Evolutionary conservation across 1,140 invertebrate genomes (phyloP).

Genomic region (Panagrolaimus sp.): DNA sequence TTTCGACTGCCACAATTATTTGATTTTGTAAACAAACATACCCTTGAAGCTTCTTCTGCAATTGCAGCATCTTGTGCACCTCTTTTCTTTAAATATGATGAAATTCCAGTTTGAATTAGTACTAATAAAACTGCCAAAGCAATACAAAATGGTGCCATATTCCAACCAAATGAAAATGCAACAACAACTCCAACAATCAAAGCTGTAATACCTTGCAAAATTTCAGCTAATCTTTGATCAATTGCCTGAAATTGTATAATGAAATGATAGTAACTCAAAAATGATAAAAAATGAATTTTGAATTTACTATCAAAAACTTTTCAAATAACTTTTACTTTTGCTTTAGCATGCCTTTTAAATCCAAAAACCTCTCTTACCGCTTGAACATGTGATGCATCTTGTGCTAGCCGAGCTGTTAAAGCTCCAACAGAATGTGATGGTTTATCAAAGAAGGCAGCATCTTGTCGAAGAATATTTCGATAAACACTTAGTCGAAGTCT

Average conservation of each 20-base stretch:
- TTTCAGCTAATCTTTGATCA: constrained; percentile 59
- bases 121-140: constrained; percentile 22
- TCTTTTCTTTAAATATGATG: constrained; percentile 46
- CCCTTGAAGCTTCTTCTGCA: constrained; percentile 40
- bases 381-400: constrained; percentile 63
- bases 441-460: constrained; percentile 63
- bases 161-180: constrained; percentile 59
- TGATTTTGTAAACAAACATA: too few species aligned
- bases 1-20: too few species aligned
- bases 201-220: constrained; percentile 60
- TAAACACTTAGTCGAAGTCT: constrained; percentile 27
- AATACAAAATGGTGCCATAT: constrained; percentile 55
- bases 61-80: constrained; percentile 43
- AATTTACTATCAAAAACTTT: too few species aligned
- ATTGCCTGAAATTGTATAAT: constrained; percentile 35
- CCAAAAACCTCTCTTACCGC: constrained; percentile 33
- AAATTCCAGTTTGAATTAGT: not conserved
- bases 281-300: too few species aligned
- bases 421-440: constrained; percentile 60
- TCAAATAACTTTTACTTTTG: too few species aligned
- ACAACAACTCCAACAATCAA: constrained; percentile 58
- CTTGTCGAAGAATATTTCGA: constrained; percentile 60
- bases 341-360: too few species aligned
- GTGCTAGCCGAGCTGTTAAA: constrained; percentile 61
- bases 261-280: too few species aligned